phyloP scores from a whole-genome alignment of 2,888 invertebrate species.

The Drosophila phalerata region DNA sequence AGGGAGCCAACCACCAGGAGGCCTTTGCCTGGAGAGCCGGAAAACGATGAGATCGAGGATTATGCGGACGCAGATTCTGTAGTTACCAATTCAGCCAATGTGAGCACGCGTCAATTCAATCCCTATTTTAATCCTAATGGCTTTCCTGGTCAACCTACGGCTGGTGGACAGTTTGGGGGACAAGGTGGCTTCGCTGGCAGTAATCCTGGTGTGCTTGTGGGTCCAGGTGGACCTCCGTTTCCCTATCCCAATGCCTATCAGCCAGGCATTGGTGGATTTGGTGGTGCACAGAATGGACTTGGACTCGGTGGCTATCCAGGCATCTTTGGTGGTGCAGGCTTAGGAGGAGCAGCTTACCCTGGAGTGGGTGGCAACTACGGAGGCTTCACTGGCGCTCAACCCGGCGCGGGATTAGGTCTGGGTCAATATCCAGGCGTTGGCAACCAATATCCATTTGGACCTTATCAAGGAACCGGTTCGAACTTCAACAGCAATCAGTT shows the following conservation, averaged over 20 bases:
- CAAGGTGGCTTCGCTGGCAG: constrained; percentile 50
- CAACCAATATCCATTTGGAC: constrained; percentile 42
- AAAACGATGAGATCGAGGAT: constrained; percentile 84
- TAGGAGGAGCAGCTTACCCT: constrained; percentile 35
- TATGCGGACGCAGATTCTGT: constrained; percentile 80
- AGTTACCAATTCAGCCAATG: constrained; percentile 60
- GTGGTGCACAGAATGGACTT: constrained; percentile 61
- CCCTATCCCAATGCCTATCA: constrained; percentile 63
- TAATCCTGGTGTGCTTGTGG: constrained; percentile 83
- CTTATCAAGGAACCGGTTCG: constrained; percentile 46
- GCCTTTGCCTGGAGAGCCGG: constrained; percentile 76
- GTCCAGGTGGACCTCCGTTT: constrained; percentile 86
- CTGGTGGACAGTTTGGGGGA: constrained; percentile 57
- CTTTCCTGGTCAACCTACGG: constrained; percentile 35
- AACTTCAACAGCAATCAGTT: constrained; percentile 47
- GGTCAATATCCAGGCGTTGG: constrained; percentile 41
- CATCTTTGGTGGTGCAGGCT: constrained; percentile 33
- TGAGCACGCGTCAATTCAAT: constrained; percentile 72
- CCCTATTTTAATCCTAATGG: constrained; percentile 58
- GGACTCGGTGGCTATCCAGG: constrained; percentile 52
- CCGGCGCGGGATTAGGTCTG: constrained; percentile 22
- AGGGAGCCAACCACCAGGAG: constrained; percentile 83
- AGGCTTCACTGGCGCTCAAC: constrained; percentile 35
- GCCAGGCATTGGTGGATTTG: constrained; percentile 54
- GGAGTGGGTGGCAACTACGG: constrained; percentile 23